Conservation (phyloP, 2,113 vertebrate species). For the Lagopus leucura region DNA sequence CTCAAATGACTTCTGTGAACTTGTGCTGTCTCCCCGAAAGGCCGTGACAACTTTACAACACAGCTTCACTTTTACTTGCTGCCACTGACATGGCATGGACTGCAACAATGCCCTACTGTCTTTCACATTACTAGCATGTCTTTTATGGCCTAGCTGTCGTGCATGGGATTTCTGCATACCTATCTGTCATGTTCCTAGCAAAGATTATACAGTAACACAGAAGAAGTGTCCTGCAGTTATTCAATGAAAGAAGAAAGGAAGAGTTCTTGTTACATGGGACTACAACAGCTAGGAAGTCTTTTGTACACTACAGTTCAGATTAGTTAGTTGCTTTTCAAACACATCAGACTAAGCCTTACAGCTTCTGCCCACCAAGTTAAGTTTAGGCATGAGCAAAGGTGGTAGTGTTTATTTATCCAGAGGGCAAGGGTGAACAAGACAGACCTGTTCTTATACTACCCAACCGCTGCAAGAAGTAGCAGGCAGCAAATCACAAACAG, state of each 20-base stretch:
- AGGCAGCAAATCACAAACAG: neutral
- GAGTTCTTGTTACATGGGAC: neutral
- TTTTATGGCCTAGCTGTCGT: neutral
- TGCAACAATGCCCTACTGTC: neutral
- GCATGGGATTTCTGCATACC: neutral
- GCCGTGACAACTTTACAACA: neutral
- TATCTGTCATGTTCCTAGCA: neutral
- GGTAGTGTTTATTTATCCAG: neutral
- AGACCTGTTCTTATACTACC: slow-evolving; percentile 4
- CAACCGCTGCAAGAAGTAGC: neutral
- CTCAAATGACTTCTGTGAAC: neutral
- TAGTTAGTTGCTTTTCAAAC: neutral
- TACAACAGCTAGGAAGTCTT: neutral
- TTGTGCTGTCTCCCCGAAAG: neutral
- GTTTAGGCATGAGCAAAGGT: neutral
- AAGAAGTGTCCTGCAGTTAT: neutral
- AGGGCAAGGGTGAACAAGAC: slow-evolving; percentile 5
- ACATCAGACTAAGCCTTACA: neutral
- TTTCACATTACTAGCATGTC: neutral
- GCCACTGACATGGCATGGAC: neutral
- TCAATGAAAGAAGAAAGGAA: neutral
- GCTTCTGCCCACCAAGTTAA: neutral
- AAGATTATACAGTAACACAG: neutral
- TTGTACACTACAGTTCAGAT: neutral
- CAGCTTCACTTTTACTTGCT: neutral